These are phyloP conservation scores for Malacoraja senta DNA, from an alignment of 2,797 vertebrate genomes.

Conservation along the genomic window DNA sequence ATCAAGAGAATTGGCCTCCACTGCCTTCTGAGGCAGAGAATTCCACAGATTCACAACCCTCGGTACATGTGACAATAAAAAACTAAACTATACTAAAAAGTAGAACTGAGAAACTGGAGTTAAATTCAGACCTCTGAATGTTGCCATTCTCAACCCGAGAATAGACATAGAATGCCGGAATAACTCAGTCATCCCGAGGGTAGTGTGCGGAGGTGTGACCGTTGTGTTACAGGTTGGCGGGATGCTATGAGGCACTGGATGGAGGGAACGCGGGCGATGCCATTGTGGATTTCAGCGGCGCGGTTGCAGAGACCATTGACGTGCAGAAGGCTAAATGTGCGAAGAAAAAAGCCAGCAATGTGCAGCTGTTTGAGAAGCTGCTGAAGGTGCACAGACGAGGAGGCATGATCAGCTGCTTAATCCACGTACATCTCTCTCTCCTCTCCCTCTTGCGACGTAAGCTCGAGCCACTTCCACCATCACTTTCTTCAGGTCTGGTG, in stretches of 20 bases:
- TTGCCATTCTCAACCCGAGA: not conserved
- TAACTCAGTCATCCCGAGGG: too few relatives aligned
- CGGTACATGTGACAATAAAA: too few relatives aligned
- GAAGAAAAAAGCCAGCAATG: conserved; percentile 56
- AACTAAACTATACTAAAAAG: too few relatives aligned
- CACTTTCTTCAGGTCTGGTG: too few relatives aligned
- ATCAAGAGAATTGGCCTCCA: too few relatives aligned
- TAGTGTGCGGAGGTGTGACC: too few relatives aligned
- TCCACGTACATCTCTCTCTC: conserved; percentile 58
- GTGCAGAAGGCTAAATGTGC: conserved; percentile 61
- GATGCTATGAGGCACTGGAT: conserved; percentile 84
- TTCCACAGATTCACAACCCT: too few relatives aligned
- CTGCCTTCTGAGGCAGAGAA: too few relatives aligned
- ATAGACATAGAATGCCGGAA: too few relatives aligned
- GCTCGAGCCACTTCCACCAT: too few relatives aligned
- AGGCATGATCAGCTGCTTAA: conserved; percentile 84
- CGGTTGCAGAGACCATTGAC: conserved; percentile 72
- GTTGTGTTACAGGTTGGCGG: conserved; percentile 63
- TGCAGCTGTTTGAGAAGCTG: conserved; percentile 74
- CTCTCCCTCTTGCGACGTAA: too few relatives aligned
- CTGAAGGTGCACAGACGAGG: conserved; percentile 70
- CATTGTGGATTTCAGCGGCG: conserved; percentile 88
- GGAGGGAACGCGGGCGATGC: conserved; percentile 84
- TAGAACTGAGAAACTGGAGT: not conserved
- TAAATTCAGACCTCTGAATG: not conserved